phyloP scores from a whole-genome alignment of 2,888 invertebrate genomes.

The Prosapia bicincta region DNA sequence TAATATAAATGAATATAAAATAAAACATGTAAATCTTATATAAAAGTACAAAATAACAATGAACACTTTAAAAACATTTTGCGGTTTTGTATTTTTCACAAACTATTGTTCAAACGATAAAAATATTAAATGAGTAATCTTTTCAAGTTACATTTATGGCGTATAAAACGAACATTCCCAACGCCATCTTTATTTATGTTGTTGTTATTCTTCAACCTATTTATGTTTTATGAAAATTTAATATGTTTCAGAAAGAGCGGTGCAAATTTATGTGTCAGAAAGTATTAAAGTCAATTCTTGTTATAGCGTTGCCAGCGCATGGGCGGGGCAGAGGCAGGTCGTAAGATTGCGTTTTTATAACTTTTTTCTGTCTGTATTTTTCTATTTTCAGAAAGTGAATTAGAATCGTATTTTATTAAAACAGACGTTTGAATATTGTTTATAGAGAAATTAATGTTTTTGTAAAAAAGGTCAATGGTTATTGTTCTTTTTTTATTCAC shows the following conservation, averaged over 20 bases:
- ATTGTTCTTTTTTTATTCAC: too few species aligned
- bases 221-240: slow-evolving; percentile 29
- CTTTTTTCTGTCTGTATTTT: not conserved
- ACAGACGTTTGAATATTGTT: too few species aligned
- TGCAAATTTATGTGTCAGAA: slow-evolving; percentile 29
- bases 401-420: too few species aligned
- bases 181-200: not conserved
- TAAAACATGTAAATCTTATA: too few species aligned
- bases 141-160: not conserved
- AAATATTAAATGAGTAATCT: not conserved
- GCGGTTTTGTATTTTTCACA: too few species aligned
- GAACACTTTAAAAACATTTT: too few species aligned
- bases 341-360: not conserved
- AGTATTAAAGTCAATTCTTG: slow-evolving; percentile 28
- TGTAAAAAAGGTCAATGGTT: too few species aligned
- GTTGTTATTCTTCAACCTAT: slow-evolving; percentile 1
- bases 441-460: too few species aligned
- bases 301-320: slow-evolving; percentile 1
- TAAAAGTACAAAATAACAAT: too few species aligned
- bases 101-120: not conserved
- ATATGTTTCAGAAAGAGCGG: slow-evolving; percentile 12
- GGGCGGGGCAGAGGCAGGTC: not conserved
- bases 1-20: too few species aligned
- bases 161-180: not conserved
- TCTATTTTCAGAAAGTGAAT: not conserved